phyloP scores from a whole-genome alignment of 2,888 invertebrate species.

The Caenorhabditis panamensis region DNA sequence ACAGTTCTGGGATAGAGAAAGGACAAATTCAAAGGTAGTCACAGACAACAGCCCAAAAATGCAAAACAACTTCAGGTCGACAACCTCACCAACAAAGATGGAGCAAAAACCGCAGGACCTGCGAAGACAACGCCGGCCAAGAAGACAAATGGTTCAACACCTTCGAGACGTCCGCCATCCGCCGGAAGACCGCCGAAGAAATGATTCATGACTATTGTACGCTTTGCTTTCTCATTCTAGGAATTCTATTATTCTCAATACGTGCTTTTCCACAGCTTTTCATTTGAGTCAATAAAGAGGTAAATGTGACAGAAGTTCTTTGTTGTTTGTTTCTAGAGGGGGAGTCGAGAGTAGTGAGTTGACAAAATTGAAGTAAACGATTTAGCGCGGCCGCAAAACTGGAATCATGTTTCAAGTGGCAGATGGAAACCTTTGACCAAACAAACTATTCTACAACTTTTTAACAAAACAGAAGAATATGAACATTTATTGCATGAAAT shows the following conservation, averaged over 20 bases:
- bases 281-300: conserved; percentile 3
- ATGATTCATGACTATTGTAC: conserved; percentile 16
- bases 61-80: conserved; percentile 44
- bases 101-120: conserved; percentile 44
- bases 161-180: conserved; percentile 56
- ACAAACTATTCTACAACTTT: too few relatives aligned
- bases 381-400: neutral
- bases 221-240: conserved; percentile 35
- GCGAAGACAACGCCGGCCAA: conserved; percentile 55
- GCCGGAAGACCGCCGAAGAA: conserved; percentile 54
- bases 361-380: neutral
- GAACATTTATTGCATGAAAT: conserved; percentile 22
- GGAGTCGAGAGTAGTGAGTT: neutral
- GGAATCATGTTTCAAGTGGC: neutral
- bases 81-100: conserved; percentile 51
- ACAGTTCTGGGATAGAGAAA: conserved; percentile 77
- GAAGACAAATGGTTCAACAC: conserved; percentile 60
- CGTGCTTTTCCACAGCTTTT: conserved; percentile 19
- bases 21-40: conserved; percentile 70
- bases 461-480: too few relatives aligned
- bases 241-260: conserved; percentile 9
- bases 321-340: neutral
- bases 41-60: neutral
- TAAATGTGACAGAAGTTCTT: neutral
- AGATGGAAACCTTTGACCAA: too few relatives aligned